Evolutionary conservation across 2,888 invertebrate species (phyloP), one percentile per base, ranked within the genome.

Genomic region (Toxonevra muliebris): DNA sequence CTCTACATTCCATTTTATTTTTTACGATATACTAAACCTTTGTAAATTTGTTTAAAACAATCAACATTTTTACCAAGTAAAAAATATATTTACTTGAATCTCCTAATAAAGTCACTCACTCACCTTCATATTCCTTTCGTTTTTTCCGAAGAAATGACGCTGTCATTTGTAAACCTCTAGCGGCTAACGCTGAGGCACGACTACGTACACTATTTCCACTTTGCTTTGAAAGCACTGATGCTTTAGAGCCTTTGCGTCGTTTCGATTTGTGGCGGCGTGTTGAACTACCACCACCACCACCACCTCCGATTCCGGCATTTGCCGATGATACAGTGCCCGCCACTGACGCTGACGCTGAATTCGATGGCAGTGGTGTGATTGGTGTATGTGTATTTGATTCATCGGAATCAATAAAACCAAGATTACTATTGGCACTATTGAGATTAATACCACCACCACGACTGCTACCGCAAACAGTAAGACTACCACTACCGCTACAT

Each of bases 81-180:
- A 48, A 30, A 7, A 30, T 30, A 30, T 30, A 30, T 30, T 30
- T 30, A 30, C 30, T 30, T 30, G 30, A 30, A 5, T 43, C 11
- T 19, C 15, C 19, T 3, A 13, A 53, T 12, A 30, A 20, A 40
- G 40, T 17, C 15, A 40, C 20, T 15, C 20, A 75, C 82, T 80
- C 76, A 84, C 84, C 84, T 82, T 83, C 83, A 67, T 84, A 84
- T 71, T 84, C 84, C 55, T 72, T 77, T 41, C 83, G 79, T 70
- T 84, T 84, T 42, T 76, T 75, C 45, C 82, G 78, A 66, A 84
- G 71, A 70, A 84, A 83, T 3, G 84, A 84, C 57, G 83, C 77
- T 19, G 84, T 83, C 67, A 84, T 81, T n/a, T 77, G 80, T 8
- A 82, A 65, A 2, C 81, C 80, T 40, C 77, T 74, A 4, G 76